phyloP scores from a whole-genome alignment of 1,140 invertebrate species.

The Drosophila kohkoa region DNA sequence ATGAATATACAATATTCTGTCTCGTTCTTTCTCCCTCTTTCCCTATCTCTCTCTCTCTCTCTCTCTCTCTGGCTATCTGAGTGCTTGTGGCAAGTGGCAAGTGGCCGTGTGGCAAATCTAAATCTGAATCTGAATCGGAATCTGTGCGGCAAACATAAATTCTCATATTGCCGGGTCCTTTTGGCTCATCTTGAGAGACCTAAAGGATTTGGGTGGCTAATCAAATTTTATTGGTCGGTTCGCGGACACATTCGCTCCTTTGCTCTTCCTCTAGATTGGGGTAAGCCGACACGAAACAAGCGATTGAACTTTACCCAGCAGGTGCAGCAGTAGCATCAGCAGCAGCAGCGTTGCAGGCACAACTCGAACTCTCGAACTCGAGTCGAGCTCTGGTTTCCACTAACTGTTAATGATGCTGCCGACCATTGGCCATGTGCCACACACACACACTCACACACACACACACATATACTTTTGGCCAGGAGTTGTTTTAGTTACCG shows the following conservation, averaged over 20 bases:
- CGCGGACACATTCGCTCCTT: slow-evolving; percentile 33
- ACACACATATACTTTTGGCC: not conserved
- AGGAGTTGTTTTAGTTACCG: slow-evolving; percentile 55
- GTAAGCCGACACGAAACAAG: slow-evolving; percentile 52
- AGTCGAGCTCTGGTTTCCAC: not conserved
- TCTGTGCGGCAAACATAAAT: slow-evolving; percentile 50
- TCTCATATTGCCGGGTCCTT: slow-evolving; percentile 51
- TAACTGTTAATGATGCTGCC: slow-evolving; percentile 18
- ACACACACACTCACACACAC: not conserved
- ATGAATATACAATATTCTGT: slow-evolving; percentile 47
- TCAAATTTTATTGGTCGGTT: slow-evolving; percentile 73
- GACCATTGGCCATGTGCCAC: not conserved
- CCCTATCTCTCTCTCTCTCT: not conserved
- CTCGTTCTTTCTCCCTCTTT: not conserved
- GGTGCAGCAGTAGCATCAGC: slow-evolving; percentile 31
- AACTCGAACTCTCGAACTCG: not conserved
- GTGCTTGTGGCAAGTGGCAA: slow-evolving; percentile 8
- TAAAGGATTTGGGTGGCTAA: slow-evolving; percentile 53
- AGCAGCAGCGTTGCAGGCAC: slow-evolving; percentile 1
- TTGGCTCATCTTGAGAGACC: slow-evolving; percentile 28
- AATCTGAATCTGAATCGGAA: slow-evolving; percentile 20
- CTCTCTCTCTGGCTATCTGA: not conserved
- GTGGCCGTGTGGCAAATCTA: slow-evolving; percentile 12
- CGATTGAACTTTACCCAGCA: slow-evolving; percentile 59
- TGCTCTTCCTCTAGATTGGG: not conserved